Evolutionary conservation across 2,113 vertebrate species (phyloP), one percentile per base, ranked within the genome.

Genomic region (Gracilinanus agilis): DNA sequence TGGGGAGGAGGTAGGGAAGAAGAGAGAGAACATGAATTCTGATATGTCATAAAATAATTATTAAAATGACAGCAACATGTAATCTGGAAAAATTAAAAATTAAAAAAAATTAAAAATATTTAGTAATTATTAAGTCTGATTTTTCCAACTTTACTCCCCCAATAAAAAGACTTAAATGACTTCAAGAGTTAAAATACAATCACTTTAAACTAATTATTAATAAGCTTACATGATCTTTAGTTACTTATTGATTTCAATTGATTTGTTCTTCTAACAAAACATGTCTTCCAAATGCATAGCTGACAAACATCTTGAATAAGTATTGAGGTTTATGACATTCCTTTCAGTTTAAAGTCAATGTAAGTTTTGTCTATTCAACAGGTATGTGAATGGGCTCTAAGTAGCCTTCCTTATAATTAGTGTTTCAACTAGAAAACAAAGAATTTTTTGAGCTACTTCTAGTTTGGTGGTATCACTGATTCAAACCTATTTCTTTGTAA

Each of bases 401-500:
- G 9, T 92, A 55, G 55, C 44, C 40, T 54, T 55, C 12, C 67
- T 25, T n/a, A 53, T 27, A 92, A 49, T 9, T 27, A 92, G 40
- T 44, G 25, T 5, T 53, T 40, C 83, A 93, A 49, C 13, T 44
- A 95, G n/a, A 90, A 54, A 91, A 91, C 19, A 90, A 29, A 49
- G 56, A 91, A 40, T 49, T 12, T 75, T 83, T 58, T 91, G 40
- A n/a, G 88, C 10, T 6, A 56, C 21, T 94, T 7, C 12, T 34
- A 67, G 10, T 27, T 34, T 67, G 27, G 24, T 61, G 44, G 11
- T 23, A 49, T 92, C 54, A 53, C 25, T 92, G 34, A 93, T 67
- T 88, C 90, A 90, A 92, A 2, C 89, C 89, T 54, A 53, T 90
- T 67, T 24, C 91, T 95, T 55, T 92, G n/a, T 67, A 9, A 92